These are phyloP conservation scores for Potorous gilbertii DNA, from an alignment of 2,797 vertebrate genomes.

Conservation along the genomic window DNA sequence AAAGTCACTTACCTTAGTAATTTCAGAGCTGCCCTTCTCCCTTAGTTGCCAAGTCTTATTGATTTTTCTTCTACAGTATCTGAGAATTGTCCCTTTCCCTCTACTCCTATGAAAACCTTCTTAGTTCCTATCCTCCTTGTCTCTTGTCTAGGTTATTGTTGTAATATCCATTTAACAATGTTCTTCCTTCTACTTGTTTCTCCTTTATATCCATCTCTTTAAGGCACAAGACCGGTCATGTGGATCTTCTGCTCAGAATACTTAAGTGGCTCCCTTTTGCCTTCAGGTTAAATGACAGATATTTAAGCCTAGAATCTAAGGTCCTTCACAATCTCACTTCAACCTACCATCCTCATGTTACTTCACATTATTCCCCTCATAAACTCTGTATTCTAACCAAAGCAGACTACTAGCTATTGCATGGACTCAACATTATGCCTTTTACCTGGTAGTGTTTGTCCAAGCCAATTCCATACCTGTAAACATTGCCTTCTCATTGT, in stretches of 20 bases:
- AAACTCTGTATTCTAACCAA: background rate
- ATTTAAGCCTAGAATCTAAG: background rate
- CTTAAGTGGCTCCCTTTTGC: background rate
- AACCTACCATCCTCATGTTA: background rate
- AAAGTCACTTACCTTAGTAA: background rate
- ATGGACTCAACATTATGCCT: background rate
- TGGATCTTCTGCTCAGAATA: background rate
- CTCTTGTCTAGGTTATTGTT: background rate
- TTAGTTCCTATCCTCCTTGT: background rate
- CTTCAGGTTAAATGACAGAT: background rate
- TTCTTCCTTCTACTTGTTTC: background rate
- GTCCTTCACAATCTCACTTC: background rate
- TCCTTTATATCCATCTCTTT: background rate
- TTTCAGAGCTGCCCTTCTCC: background rate
- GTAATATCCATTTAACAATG: background rate
- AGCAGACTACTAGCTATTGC: background rate
- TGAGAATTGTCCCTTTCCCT: background rate
- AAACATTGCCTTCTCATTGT: background rate
- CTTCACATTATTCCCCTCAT: background rate
- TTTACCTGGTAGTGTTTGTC: background rate
- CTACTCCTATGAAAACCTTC: background rate
- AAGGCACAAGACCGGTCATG: background rate
- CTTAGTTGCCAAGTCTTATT: background rate
- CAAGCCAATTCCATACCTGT: background rate
- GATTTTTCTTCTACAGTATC: background rate